Evolutionary conservation across 2,888 invertebrate species (phyloP).

Genomic region (Macrosoma leucophasiata): DNA sequence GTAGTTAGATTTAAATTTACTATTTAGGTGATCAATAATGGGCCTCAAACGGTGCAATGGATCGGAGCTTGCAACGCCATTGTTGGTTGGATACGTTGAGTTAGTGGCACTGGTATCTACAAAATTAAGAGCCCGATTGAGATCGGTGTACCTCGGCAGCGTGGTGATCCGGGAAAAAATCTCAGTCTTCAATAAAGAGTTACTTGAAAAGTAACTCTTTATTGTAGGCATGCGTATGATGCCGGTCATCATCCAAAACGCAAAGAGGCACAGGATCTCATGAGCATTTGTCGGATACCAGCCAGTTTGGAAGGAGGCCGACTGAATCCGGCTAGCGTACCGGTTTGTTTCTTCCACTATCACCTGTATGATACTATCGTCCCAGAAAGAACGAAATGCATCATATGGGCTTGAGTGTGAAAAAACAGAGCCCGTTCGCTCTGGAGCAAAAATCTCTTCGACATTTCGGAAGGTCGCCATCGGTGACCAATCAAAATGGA

Average conservation of each 20-base stretch:
- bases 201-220: constrained; percentile 11
- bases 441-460: not conserved
- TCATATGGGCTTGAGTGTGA: constrained; percentile 8
- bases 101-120: not conserved
- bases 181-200: constrained; percentile 9
- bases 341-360: constrained; percentile 14
- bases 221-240: constrained; percentile 14
- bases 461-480: not conserved
- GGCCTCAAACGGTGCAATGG: constrained; percentile 9
- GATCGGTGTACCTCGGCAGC: constrained; percentile 7
- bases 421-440: constrained; percentile 1
- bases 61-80: not conserved
- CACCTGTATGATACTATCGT: constrained; percentile 8
- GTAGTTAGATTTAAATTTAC: constrained; percentile 14
- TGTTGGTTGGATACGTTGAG: constrained; percentile 1
- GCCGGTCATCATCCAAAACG: constrained; percentile 11
- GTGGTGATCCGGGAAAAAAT: constrained; percentile 9
- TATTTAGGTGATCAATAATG: constrained; percentile 11
- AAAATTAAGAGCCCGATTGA: constrained; percentile 14
- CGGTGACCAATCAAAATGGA: constrained; percentile 1
- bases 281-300: constrained; percentile 10
- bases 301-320: constrained; percentile 3
- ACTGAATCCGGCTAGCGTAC: constrained; percentile 10
- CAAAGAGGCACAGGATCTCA: constrained; percentile 11
- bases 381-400: constrained; percentile 17